Evolutionary conservation across 2,797 vertebrate species (phyloP).

Genomic region (Mareca strepera): DNA sequence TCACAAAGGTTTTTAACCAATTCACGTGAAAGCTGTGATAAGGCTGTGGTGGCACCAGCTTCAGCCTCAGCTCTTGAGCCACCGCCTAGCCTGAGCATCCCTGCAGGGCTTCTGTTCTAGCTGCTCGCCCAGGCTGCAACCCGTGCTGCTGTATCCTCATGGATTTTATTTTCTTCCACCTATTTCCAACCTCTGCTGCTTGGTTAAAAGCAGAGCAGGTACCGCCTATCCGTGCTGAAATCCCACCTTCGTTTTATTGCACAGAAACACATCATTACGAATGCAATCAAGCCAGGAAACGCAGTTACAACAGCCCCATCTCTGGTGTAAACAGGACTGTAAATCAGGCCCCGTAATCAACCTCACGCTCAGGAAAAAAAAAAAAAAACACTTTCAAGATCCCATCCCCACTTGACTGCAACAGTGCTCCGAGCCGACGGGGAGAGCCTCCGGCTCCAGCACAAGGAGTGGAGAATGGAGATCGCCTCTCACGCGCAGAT

Average conservation of each 20-base stretch:
- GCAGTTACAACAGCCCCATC: not conserved
- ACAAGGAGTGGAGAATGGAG: not conserved
- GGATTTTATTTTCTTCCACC: not conserved
- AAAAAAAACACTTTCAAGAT: not conserved
- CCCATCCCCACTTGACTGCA: not conserved
- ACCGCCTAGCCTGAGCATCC: not conserved
- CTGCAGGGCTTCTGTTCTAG: not conserved
- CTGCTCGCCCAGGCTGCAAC: not conserved
- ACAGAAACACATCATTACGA: not conserved
- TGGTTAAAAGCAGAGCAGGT: not conserved
- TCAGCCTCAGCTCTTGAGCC: not conserved
- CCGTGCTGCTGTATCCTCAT: fast-evolving
- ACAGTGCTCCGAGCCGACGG: fast-evolving
- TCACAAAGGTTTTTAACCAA: not conserved
- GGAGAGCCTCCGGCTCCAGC: not conserved
- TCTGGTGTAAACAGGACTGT: not conserved
- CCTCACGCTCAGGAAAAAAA: not conserved
- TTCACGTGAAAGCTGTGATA: not conserved
- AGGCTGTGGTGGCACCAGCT: not conserved
- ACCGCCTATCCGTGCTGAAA: not conserved
- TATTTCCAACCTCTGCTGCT: not conserved
- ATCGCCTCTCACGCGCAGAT: not conserved
- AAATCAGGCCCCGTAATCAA: not conserved
- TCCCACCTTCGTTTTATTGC: not conserved
- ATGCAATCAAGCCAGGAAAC: not conserved